Percentiles rank a stretch among this genome's conserved stretches.
These are phyloP conservation scores for Hypselothyrea guttata DNA, from an alignment of 2,888 invertebrate genomes.

Conservation along the genomic window DNA sequence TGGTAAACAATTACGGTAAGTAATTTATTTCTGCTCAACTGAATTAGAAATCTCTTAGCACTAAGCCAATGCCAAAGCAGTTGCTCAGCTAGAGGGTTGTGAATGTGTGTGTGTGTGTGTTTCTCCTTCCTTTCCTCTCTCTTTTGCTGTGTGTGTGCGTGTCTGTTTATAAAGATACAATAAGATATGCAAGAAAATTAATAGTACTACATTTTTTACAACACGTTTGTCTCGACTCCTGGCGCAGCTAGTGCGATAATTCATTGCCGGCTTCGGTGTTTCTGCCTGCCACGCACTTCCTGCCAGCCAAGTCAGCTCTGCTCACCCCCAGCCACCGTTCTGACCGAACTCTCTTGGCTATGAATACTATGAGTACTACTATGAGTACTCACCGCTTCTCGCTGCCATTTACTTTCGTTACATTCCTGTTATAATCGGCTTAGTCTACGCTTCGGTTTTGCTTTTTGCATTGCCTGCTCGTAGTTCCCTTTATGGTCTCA, in stretches of 20 bases:
- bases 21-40: slow-evolving; percentile 78
- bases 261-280: slow-evolving; percentile 56
- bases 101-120: slow-evolving; percentile 6
- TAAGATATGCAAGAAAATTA: slow-evolving; percentile 77
- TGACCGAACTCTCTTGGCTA: slow-evolving; percentile 22
- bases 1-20: slow-evolving; percentile 75
- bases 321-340: slow-evolving; percentile 7
- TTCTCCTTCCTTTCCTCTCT: slow-evolving; percentile 2
- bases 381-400: background rate
- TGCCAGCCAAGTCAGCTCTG: slow-evolving; percentile 43
- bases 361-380: too few relatives aligned
- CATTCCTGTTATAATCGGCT: slow-evolving; percentile 75
- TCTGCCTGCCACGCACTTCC: slow-evolving; percentile 66
- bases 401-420: slow-evolving; percentile 54
- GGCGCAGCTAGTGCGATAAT: slow-evolving; percentile 68
- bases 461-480: slow-evolving; percentile 69
- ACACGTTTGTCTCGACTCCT: slow-evolving; percentile 70
- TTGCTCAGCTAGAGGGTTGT: slow-evolving; percentile 29
- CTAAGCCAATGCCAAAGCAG: slow-evolving; percentile 68
- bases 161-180: slow-evolving; percentile 74
- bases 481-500: slow-evolving; percentile 48
- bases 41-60: slow-evolving; percentile 76
- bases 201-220: slow-evolving; percentile 76
- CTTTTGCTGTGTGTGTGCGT: slow-evolving; percentile 29
- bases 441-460: slow-evolving; percentile 72